These are phyloP conservation scores for Calycopis cecrops DNA, from an alignment of 1,140 invertebrate species.

Conservation along the genomic window DNA sequence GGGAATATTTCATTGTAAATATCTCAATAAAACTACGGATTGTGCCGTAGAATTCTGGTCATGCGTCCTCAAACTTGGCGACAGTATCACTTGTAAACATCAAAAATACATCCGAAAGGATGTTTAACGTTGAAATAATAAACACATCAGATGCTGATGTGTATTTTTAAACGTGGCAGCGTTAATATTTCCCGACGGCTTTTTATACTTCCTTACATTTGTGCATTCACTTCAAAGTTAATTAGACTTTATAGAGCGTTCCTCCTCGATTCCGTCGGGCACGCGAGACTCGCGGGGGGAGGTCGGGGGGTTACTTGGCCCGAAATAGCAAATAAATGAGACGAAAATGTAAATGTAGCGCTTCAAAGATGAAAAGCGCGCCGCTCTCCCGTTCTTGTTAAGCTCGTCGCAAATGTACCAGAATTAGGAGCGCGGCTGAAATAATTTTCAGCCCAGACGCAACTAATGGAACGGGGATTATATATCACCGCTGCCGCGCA, in stretches of 20 bases:
- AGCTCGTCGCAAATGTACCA: slow-evolving; percentile 71
- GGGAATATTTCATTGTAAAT: slow-evolving; percentile 62
- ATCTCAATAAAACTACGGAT: slow-evolving; percentile 66
- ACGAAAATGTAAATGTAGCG: slow-evolving; percentile 75
- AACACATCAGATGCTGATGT: background rate
- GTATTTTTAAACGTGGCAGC: slow-evolving; percentile 17
- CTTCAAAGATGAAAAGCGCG: slow-evolving; percentile 72
- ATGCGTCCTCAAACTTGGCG: slow-evolving; percentile 54
- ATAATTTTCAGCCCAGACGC: slow-evolving; percentile 68
- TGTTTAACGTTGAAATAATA: slow-evolving; percentile 27
- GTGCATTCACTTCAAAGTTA: slow-evolving; percentile 70
- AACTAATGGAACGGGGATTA: slow-evolving; percentile 26
- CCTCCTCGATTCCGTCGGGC: slow-evolving; percentile 62
- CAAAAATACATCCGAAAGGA: slow-evolving; percentile 35
- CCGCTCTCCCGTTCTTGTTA: slow-evolving; percentile 66
- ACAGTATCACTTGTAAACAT: slow-evolving; percentile 1
- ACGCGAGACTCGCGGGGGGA: slow-evolving; percentile 41
- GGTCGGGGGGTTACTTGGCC: slow-evolving; percentile 42
- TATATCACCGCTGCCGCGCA: slow-evolving; percentile 14
- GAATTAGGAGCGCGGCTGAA: slow-evolving; percentile 66
- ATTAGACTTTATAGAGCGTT: slow-evolving; percentile 74
- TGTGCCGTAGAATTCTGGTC: slow-evolving; percentile 63
- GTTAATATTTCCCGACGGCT: slow-evolving; percentile 46
- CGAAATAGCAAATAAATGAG: slow-evolving; percentile 75
- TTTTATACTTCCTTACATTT: slow-evolving; percentile 69